These are phyloP conservation scores for Archips xylosteana DNA, from an alignment of 2,888 invertebrate genomes.

Conservation along the genomic window DNA sequence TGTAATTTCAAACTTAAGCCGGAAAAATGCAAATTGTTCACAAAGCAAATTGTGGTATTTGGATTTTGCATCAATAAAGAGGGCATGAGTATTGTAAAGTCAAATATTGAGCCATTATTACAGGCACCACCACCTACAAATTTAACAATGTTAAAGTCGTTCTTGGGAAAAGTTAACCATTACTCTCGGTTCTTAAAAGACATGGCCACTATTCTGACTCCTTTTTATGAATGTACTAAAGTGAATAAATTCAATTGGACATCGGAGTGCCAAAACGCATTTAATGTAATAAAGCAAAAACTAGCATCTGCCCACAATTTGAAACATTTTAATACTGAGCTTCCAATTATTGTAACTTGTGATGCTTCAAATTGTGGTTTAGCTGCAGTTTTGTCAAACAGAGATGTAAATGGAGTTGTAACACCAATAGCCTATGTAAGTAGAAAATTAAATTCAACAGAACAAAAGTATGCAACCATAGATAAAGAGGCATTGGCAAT, in stretches of 20 bases:
- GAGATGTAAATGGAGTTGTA: not conserved
- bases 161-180: conserved; percentile 5
- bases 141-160: not conserved
- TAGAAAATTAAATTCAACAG: conserved; percentile 10
- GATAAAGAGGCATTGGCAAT: no score
- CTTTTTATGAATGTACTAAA: conserved; percentile 8
- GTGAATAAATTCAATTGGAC: conserved; percentile 13
- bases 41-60: conserved; percentile 18
- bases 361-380: no score
- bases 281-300: conserved; percentile 1
- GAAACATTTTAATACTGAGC: not conserved
- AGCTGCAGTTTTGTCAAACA: conserved; percentile 6
- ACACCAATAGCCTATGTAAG: conserved; percentile 11
- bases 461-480: no score
- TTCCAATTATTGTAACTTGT: not conserved
- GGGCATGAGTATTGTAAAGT: conserved; percentile 1
- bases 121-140: not conserved
- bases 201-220: not conserved
- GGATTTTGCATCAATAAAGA: not conserved
- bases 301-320: conserved; percentile 1
- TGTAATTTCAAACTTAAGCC: conserved; percentile 7
- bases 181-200: conserved; percentile 2
- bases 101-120: conserved; percentile 8
- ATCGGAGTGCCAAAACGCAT: not conserved
- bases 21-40: conserved; percentile 26